Evolutionary conservation across 2,797 vertebrate genomes (phyloP), one percentile per base, ranked within the genome.

Genomic region (Cyprinodon diabolis): DNA sequence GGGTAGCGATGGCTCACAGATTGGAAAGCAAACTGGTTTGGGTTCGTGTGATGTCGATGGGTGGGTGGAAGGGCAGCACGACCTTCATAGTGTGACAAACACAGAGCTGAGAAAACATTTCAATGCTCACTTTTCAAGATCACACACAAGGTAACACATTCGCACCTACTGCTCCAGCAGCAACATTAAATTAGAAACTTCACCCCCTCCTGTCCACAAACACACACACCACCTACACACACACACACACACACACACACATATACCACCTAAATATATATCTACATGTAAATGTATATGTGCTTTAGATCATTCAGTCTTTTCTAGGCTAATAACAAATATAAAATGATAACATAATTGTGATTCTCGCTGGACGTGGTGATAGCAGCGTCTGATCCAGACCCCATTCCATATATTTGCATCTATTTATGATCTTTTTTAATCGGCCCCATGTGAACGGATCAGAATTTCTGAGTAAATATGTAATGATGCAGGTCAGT

Each of bases 371-470:
- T 55, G 35, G 58, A 70, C 75, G 81, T 86, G 82, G 84, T 86
- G 72, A 78, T 73, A 71, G 72, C 80, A 77, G 79, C 78, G 74
- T 86, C 75, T 85, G 87, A 90, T 83, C 87, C 77, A 94, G 90
- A 91, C 91, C 92, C 88, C 86, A 65, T 93, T 94, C 87, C 93
- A 94, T 94, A 94, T 90, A 92, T 94, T 94, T 93, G 91, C 93
- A 94, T 94, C 88, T 17, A 85, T 87, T 93, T 91, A 84, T 86
- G 72, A 82, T 84, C 79, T 84, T 90, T 90, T 90, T 92, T 80
- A 89, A 91, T 84, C 70, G 45, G 63, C 74, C 78, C 77, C 78
- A 87, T 74, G 83, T 77, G 72, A 77, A 70, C 66, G 17, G 80
- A 78, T 84, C 72, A 79, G 66, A 75, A 75, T 52, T 79, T 72